Conservation (phyloP, 2,113 vertebrate genomes). For the Rhineura floridana region DNA sequence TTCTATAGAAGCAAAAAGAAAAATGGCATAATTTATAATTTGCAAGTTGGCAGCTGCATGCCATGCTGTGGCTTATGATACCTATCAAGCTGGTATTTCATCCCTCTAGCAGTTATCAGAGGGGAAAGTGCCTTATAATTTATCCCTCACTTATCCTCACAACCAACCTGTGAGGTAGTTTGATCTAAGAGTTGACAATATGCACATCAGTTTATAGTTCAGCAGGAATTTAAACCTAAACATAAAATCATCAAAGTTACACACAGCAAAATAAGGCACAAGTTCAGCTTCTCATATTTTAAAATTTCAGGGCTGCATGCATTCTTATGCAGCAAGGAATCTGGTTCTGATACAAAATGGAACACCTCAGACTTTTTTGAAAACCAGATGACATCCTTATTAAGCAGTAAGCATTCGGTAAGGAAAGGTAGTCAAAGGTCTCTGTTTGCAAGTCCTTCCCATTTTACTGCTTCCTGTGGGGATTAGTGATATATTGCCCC, state of each 20-base stretch:
- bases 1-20: neutral
- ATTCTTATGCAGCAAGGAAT: neutral
- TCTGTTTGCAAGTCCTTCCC: neutral
- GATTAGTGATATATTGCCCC: neutral
- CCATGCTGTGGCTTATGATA: neutral
- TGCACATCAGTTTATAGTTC: neutral
- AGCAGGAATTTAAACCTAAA: neutral
- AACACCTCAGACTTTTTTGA: neutral
- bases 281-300: neutral
- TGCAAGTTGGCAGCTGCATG: neutral
- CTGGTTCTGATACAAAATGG: neutral
- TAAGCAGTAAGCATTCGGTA: neutral
- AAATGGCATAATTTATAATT: conserved; percentile 21
- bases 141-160: neutral
- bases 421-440: no score
- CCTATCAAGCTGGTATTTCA: neutral
- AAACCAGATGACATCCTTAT: neutral
- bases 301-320: neutral
- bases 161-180: neutral
- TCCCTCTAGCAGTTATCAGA: neutral
- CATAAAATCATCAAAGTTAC: neutral
- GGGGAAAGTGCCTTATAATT: neutral
- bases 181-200: neutral
- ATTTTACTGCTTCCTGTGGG: neutral
- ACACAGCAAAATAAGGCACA: neutral